Evolutionary conservation across 2,113 vertebrate species (phyloP).

Genomic region (Vicugna pacos): DNA sequence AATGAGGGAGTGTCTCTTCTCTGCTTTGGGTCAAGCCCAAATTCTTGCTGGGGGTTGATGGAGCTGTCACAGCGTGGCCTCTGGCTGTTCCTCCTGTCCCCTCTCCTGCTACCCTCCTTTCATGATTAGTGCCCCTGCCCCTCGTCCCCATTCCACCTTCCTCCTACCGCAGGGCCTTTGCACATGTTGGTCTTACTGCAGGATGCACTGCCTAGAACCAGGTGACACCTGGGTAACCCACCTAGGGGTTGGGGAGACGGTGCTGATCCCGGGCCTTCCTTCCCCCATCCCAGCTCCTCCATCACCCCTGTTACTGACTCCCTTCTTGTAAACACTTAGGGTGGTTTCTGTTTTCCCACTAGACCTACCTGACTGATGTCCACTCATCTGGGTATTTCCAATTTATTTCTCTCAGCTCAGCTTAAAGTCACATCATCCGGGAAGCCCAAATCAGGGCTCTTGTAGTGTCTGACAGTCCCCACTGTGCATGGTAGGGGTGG

Average conservation of each 20-base stretch:
- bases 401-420: slow-evolving; percentile 34
- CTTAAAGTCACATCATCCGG: not conserved
- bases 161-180: slow-evolving; percentile 18
- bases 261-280: not conserved
- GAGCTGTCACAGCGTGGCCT: not conserved
- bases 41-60: not conserved
- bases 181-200: fast-evolving
- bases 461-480: not conserved
- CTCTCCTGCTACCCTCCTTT: not conserved
- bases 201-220: not conserved
- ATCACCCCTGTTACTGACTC: not conserved
- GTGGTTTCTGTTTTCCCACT: not conserved
- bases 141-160: not conserved
- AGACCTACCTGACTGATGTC: not conserved
- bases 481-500: too few species aligned
- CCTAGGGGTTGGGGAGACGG: too few species aligned
- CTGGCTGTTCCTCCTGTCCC: not conserved
- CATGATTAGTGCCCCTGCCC: not conserved
- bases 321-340: not conserved
- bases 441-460: not conserved
- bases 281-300: not conserved
- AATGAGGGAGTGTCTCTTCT: not conserved
- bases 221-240: too few species aligned
- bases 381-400: not conserved
- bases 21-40: not conserved